Base-by-base conservation (phyloP, 2,888 invertebrate species). In the Caenorhabditis sp. region DNA sequence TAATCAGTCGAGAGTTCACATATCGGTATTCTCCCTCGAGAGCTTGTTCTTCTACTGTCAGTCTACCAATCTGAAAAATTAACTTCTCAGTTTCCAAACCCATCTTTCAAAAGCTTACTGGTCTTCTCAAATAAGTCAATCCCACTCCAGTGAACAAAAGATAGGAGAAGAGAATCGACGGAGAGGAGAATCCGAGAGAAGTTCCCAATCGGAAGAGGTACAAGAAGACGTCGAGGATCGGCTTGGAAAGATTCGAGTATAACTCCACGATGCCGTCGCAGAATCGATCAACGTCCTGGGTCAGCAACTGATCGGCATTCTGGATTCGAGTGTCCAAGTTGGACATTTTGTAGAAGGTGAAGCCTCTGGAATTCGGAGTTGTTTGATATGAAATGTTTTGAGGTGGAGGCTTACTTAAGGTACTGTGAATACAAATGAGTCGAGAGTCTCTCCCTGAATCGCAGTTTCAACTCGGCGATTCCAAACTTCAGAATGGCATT, bases 1-100 rank as follows among this genome's bases (percentile, higher is more conserved):
- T 97, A 80, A 99, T 98, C 35, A 99, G 94, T 64, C 98, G 94
- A 1, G 98, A 96, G 92, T 99, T 97, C 37, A 98, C 97, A 92
- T 96, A 98, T 92, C 98, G 94, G 93, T 96, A 98, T 94, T 99
- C 98, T 68, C 98, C 99, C 93, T 99, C 99, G n/a, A 98, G 93
- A 92, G 96, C 96, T 92, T 98, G 98, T 92, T 99, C 98, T 81
- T 95, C 95, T 0, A 97, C 96, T 0, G 98, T 98, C 93, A 98
- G 94, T 60, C 94, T 94, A 1, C 96, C 96, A 82, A 85, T 85
- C 88, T 88, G 40, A 47, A 81, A 62, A n/a, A n/a, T n/a, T n/a
- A n/a, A n/a, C n/a, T n/a, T n/a, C n/a, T n/a, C n/a, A n/a, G n/a
- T n/a, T n/a, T n/a, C n/a, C n/a, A n/a, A n/a, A n/a, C n/a, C n/a